Base-by-base conservation (phyloP, 2,888 invertebrate genomes). In the Philereme vetulata region DNA sequence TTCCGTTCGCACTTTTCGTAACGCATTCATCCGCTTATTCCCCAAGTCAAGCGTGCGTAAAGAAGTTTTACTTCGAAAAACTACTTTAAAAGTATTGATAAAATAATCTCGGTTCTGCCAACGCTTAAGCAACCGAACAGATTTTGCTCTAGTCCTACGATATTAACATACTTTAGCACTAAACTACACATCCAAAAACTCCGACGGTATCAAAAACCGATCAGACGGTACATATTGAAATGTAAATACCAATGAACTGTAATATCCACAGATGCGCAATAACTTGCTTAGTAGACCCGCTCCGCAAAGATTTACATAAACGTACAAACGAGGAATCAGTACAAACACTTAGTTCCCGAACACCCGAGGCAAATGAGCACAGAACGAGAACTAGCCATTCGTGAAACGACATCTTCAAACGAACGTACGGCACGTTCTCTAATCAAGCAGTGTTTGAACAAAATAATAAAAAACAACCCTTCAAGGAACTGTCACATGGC, bases 381-480 rank as follows among this genome's bases (percentile, higher is more conserved):
- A 8, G 76, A 58, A 54, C 57, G 45, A 74, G 72, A 81, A 77
- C 79, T 81, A 86, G 78, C 80, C 80, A 83, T 69, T 80, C 84
- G 85, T 81, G 77, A 83, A 87, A 85, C 76, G 76, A 80, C 75
- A 70, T 84, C 86, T 83, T 90, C 90, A 87, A 89, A 86, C 38
- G 74, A 71, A 64, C 71, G 75, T 70, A 73, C 76, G 76, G 72
- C 71, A 73, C 76, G 72, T 69, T 82, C 88, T 90, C 90, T 91
- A 92, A 92, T 92, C 91, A 92, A 85, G 75, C 81, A 71, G 76
- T 90, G 86, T 92, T 91, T 91, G 91, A 87, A 89, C 86, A 88
- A 44, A 85, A 89, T 6, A 87, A 81, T 81, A 80, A 81, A 85
- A 86, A 83, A 83, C 67, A 70, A 71, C 70, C 67, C 68, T 68